Evolutionary conservation across 2,113 vertebrate genomes (phyloP).

Genomic region (Gallinago undulata): DNA sequence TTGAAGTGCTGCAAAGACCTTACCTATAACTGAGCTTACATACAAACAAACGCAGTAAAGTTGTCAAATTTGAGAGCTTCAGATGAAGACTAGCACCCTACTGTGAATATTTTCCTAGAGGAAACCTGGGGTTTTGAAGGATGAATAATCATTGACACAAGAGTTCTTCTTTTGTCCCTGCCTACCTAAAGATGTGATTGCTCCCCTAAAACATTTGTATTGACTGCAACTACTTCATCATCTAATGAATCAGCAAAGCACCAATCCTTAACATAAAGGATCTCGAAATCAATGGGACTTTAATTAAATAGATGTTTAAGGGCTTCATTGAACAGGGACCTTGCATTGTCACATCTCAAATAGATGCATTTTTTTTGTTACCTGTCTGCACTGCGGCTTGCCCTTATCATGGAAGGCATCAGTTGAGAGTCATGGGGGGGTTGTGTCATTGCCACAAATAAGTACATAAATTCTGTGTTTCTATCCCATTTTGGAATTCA

Average conservation of each 20-base stretch:
- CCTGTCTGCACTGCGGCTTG: background rate
- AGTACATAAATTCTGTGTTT: background rate
- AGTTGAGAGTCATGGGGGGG: background rate
- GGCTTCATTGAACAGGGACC: background rate
- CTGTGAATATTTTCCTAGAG: background rate
- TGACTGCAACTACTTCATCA: background rate
- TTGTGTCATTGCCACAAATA: background rate
- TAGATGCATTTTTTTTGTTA: background rate
- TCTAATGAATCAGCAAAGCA: constrained; percentile 1
- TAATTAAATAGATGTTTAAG: background rate
- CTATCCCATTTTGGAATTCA: background rate
- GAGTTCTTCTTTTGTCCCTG: background rate
- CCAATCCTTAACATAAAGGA: background rate
- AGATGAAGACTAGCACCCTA: background rate
- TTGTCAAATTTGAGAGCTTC: background rate
- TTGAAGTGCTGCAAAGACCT: background rate
- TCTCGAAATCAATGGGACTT: background rate
- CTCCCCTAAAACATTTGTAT: background rate
- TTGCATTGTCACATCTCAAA: background rate
- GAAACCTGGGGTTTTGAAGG: background rate
- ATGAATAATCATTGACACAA: background rate
- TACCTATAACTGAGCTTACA: background rate
- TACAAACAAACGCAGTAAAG: background rate
- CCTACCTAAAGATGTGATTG: background rate
- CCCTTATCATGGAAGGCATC: background rate